phyloP scores from a whole-genome alignment of 2,797 vertebrate species.

The Brachymystax lenok region DNA sequence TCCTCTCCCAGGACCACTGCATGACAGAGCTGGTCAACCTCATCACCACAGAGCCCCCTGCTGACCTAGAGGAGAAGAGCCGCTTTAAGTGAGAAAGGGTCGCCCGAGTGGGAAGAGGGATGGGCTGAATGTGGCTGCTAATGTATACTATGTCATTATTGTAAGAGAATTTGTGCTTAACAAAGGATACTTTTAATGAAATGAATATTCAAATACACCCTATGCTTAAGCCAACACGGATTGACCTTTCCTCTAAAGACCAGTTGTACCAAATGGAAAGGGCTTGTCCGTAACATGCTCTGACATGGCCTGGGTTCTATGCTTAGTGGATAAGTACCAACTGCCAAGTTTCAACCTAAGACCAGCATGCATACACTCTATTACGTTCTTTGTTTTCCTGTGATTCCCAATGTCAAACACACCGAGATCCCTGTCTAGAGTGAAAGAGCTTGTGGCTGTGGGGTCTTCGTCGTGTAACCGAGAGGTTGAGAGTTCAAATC shows the following conservation, averaged over 20 bases:
- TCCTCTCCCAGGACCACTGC: conserved; percentile 91
- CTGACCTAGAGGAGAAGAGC: conserved; percentile 92
- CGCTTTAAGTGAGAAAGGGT: conserved; percentile 90
- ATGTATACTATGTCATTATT: neutral
- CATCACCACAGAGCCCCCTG: conserved; percentile 90
- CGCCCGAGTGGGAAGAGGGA: neutral
- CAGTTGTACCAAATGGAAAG: neutral
- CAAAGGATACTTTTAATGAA: no score
- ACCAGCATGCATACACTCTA: no score
- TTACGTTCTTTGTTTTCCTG: no score
- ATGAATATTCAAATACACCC: neutral
- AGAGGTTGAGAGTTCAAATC: no score
- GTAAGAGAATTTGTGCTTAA: neutral
- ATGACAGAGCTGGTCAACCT: conserved; percentile 94
- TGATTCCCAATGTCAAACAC: no score
- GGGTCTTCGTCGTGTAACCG: no score
- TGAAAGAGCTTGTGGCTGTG: no score
- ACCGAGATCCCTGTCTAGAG: no score
- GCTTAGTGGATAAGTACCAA: no score
- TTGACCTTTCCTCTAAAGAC: neutral
- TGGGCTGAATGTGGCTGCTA: neutral
- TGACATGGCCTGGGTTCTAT: neutral
- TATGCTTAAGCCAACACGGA: neutral
- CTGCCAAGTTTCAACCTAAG: no score
- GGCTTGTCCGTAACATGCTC: neutral